These are phyloP conservation scores for Piaya cayana DNA, from an alignment of 2,113 vertebrate species.

Conservation along the genomic window DNA sequence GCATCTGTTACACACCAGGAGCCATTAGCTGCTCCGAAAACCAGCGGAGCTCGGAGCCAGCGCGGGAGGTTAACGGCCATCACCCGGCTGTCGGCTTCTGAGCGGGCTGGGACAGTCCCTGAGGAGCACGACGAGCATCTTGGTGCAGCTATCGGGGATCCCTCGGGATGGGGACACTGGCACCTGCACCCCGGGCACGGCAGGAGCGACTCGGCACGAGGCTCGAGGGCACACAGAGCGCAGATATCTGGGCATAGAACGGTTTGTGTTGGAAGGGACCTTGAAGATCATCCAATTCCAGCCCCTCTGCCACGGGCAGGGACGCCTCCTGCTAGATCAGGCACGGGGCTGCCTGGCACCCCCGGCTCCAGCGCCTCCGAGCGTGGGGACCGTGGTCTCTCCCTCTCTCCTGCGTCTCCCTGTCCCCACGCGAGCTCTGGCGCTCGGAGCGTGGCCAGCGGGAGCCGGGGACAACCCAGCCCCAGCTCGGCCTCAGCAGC, in stretches of 20 bases:
- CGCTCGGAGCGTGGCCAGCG: not conserved
- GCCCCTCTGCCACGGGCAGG: too few relatives aligned
- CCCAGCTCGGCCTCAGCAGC: not conserved
- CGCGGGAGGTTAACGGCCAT: fast-evolving
- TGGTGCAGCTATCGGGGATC: fast-evolving
- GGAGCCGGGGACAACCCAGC: not conserved
- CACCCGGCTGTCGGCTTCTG: not conserved
- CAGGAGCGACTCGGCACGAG: not conserved
- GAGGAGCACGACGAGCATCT: not conserved
- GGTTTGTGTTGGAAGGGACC: too few relatives aligned
- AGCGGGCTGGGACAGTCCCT: not conserved
- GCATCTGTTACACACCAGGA: not conserved
- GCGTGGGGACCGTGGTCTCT: fast-evolving
- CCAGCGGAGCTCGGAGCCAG: not conserved
- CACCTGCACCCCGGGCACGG: not conserved
- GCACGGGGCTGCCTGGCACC: not conserved
- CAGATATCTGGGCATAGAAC: not conserved
- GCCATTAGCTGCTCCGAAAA: not conserved
- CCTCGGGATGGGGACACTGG: fast-evolving
- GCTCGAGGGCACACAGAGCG: not conserved
- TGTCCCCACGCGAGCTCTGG: not conserved
- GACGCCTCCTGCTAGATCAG: too few relatives aligned
- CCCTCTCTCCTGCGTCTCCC: not conserved
- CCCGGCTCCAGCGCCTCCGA: not conserved
- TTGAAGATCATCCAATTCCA: too few relatives aligned